phyloP scores from a whole-genome alignment of 2,888 invertebrate species.

The Hypomecis atomaria region DNA sequence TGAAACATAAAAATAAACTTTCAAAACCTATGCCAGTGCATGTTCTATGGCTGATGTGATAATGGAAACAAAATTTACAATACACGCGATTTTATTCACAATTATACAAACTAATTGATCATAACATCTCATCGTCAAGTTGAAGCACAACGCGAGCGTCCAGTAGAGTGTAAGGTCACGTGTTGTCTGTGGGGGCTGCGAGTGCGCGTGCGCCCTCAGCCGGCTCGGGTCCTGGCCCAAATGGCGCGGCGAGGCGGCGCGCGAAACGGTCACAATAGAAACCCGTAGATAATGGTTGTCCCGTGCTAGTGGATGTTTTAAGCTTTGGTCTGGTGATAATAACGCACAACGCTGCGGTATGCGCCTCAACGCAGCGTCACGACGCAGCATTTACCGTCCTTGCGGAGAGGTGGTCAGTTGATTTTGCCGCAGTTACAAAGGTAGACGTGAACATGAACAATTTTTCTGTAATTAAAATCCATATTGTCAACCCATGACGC shows the following conservation, averaged over 20 bases:
- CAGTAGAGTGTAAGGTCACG: background rate
- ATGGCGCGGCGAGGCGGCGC: slow-evolving; percentile 33
- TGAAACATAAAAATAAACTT: too few species aligned
- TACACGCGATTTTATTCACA: slow-evolving; percentile 30
- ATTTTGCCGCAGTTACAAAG: too few species aligned
- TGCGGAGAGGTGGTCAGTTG: too few species aligned
- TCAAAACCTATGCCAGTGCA: background rate
- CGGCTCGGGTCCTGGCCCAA: slow-evolving; percentile 95
- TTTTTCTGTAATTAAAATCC: too few species aligned
- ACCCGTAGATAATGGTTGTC: slow-evolving; percentile 14
- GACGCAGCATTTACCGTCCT: too few species aligned
- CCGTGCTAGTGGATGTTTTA: background rate
- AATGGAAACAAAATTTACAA: slow-evolving; percentile 17
- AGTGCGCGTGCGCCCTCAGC: slow-evolving; percentile 88
- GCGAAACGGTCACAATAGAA: too few species aligned
- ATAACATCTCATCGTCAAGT: background rate
- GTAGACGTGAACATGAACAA: too few species aligned
- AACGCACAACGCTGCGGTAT: too few species aligned
- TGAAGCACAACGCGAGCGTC: too few species aligned
- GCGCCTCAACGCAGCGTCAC: too few species aligned
- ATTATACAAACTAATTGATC: slow-evolving; percentile 20
- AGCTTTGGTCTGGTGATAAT: too few species aligned
- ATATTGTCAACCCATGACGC: too few species aligned
- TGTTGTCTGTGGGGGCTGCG: slow-evolving; percentile 69
- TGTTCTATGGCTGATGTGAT: background rate